phyloP scores from a whole-genome alignment of 2,113 vertebrate species.

The Entosphenus tridentatus region DNA sequence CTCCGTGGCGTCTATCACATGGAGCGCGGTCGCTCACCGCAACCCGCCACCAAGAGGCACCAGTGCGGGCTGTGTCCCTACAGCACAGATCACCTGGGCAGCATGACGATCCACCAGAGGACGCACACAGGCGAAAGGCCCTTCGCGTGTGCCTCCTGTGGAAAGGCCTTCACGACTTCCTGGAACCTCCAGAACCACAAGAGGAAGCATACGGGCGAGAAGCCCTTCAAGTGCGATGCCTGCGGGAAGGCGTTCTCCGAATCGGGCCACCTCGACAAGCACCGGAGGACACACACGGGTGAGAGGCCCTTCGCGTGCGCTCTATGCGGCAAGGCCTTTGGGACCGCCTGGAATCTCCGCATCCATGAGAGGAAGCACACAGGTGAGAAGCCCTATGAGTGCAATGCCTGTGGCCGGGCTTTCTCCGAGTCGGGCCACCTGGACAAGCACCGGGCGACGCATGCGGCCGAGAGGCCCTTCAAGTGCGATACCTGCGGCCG shows the following conservation, averaged over 20 bases:
- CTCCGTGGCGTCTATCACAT: no score
- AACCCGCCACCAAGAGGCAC: no score
- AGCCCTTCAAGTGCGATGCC: not conserved
- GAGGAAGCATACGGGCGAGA: conserved; percentile 2
- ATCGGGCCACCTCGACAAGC: conserved; percentile 3
- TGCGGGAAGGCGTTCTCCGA: conserved; percentile 2
- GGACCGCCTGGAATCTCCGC: not conserved
- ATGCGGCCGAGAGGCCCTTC: not conserved
- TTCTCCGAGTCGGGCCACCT: not conserved
- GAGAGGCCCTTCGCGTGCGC: not conserved
- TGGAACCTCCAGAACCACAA: not conserved
- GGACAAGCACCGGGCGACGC: not conserved
- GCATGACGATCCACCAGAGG: not conserved
- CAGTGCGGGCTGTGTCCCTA: no score
- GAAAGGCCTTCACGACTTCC: not conserved
- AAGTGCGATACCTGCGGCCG: not conserved
- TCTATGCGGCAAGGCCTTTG: not conserved
- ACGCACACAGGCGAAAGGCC: conserved; percentile 1
- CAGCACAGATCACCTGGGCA: no score
- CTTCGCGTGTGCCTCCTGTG: not conserved
- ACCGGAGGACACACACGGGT: conserved; percentile 6
- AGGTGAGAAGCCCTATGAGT: not conserved
- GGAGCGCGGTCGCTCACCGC: no score
- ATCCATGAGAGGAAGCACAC: conserved; percentile 1
- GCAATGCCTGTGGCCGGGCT: not conserved